Conservation (phyloP, 2,113 vertebrate genomes). For the Aix galericulata region DNA sequence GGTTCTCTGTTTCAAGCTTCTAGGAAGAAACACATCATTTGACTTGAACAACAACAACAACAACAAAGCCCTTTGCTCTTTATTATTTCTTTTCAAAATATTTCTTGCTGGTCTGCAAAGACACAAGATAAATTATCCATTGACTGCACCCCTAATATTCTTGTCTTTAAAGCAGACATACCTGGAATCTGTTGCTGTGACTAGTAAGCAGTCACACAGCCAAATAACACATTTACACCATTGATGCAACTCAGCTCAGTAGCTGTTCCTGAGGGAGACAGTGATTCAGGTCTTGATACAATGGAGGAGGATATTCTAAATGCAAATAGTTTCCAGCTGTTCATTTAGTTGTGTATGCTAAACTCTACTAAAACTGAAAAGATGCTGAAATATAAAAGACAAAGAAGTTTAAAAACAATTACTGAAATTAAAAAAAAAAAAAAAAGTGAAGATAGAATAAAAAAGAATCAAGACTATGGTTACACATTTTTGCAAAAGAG, state of each 20-base stretch:
- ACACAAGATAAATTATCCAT: background rate
- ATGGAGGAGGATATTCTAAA: background rate
- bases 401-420: background rate
- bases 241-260: background rate
- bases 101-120: background rate
- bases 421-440: background rate
- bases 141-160: background rate
- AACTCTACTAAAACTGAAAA: background rate
- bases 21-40: background rate
- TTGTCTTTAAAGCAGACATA: background rate
- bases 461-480: background rate
- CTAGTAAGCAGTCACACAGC: background rate
- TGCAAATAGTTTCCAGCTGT: constrained; percentile 14
- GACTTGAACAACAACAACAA: background rate
- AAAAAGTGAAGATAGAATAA: background rate
- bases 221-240: background rate
- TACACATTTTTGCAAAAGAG: background rate
- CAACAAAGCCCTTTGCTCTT: background rate
- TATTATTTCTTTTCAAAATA: background rate
- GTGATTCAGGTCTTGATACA: background rate
- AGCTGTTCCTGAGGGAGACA: background rate
- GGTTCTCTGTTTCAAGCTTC: background rate
- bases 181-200: background rate
- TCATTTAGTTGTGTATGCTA: constrained; percentile 15
- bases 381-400: background rate